Percentiles rank a stretch among this genome's conserved stretches.
Evolutionary conservation across 2,888 invertebrate species (phyloP).

Genomic region (Eledone cirrhosa): DNA sequence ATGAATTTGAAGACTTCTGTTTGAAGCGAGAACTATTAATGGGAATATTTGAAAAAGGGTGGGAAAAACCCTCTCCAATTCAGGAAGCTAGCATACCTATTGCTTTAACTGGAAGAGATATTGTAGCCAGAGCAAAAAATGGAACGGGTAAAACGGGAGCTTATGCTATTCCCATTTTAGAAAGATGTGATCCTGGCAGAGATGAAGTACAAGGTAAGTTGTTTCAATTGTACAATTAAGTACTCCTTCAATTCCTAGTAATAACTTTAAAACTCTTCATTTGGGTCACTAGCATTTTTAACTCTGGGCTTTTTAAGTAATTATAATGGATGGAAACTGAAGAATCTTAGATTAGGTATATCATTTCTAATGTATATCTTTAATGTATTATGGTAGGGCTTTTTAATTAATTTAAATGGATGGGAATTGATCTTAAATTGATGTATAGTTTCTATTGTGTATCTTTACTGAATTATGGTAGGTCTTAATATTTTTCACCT

Average conservation of each 20-base stretch:
- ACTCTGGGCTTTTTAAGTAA: no score
- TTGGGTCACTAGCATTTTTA: no score
- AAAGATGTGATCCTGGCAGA: slow-evolving; percentile 81
- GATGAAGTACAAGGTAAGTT: slow-evolving; percentile 86
- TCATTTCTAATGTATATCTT: no score
- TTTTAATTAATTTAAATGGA: no score
- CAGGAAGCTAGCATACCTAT: slow-evolving; percentile 95
- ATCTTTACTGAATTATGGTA: background rate
- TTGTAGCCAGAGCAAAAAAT: slow-evolving; percentile 98
- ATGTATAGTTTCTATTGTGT: background rate
- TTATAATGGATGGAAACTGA: no score
- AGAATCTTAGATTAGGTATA: no score
- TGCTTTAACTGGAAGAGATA: slow-evolving; percentile 96
- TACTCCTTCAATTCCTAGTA: background rate
- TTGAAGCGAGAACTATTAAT: slow-evolving; percentile 95
- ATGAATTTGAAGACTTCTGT: slow-evolving; percentile 99
- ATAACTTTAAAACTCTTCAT: background rate
- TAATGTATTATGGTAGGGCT: no score
- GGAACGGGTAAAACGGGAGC: slow-evolving; percentile 99
- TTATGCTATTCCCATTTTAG: slow-evolving; percentile 97
- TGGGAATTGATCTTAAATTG: no score
- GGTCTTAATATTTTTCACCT: slow-evolving; percentile 29
- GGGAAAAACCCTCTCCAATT: slow-evolving; percentile 99
- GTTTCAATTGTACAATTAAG: background rate
- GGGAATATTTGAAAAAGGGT: slow-evolving; percentile 99